A percentile compares a stretch with the other conserved stretches of the same genome.
Evolutionary conservation across 2,888 invertebrate species (phyloP).

Genomic region (Trissolcus japonicus): DNA sequence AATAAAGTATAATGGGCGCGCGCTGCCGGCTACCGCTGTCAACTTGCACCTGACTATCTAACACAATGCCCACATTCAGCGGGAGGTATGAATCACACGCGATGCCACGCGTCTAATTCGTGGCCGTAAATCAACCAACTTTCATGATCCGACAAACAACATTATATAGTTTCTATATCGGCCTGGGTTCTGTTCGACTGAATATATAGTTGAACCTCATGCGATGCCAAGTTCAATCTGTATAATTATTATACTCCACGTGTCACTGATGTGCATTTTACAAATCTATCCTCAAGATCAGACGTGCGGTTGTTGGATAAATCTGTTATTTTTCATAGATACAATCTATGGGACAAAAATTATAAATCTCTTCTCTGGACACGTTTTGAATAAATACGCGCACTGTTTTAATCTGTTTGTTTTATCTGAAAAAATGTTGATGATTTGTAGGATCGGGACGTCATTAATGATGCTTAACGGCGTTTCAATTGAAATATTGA

Average conservation of each 20-base stretch:
- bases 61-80: constrained; percentile 61
- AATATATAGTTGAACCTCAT: constrained; percentile 4
- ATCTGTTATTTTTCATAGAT: no score
- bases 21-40: constrained; percentile 60
- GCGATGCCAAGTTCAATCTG: constrained; percentile 23
- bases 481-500: no score
- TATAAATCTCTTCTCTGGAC: no score
- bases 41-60: constrained; percentile 65
- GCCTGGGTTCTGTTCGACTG: no score
- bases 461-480: no score
- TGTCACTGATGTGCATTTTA: no score
- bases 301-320: background rate
- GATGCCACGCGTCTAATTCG: constrained; percentile 65
- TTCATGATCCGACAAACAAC: constrained; percentile 51
- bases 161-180: constrained; percentile 21
- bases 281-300: constrained; percentile 9
- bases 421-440: no score
- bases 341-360: no score
- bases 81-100: constrained; percentile 63
- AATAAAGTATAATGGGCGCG: constrained; percentile 70
- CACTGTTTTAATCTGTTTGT: no score
- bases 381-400: no score
- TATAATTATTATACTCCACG: constrained; percentile 7
- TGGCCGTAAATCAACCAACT: constrained; percentile 63
- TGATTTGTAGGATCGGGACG: no score